A percentile compares a stretch with the other conserved stretches of the same genome.
Evolutionary conservation across 2,888 invertebrate species (phyloP).

Genomic region (Gryllus longicercus): DNA sequence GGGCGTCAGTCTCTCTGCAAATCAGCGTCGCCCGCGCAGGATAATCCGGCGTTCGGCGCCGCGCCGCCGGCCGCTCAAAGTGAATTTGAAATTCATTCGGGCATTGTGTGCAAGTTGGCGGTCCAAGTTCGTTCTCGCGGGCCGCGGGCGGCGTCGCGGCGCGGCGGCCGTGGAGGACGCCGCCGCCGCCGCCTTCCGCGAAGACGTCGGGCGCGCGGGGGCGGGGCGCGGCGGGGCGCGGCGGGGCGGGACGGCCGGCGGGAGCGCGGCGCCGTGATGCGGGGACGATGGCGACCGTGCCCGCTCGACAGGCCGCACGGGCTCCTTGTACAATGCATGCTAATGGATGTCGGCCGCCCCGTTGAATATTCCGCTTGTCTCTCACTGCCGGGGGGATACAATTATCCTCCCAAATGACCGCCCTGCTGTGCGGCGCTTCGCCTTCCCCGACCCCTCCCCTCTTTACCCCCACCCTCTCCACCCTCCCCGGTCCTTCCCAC

Average conservation of each 20-base stretch:
- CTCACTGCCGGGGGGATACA: background rate
- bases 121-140: background rate
- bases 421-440: background rate
- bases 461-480: background rate
- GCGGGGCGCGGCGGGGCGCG: too few relatives aligned
- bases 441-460: background rate
- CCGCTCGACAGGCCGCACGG: background rate
- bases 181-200: too few relatives aligned
- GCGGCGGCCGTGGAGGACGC: too few relatives aligned
- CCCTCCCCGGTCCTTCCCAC: background rate
- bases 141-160: too few relatives aligned
- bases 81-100: constrained; percentile 6
- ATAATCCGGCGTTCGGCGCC: background rate
- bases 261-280: too few relatives aligned
- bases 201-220: too few relatives aligned
- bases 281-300: too few relatives aligned
- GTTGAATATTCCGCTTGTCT: constrained; percentile 19
- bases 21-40: background rate
- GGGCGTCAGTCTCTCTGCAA: background rate
- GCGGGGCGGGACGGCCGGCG: too few relatives aligned
- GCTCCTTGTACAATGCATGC: constrained; percentile 17
- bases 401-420: background rate
- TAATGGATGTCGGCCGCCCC: constrained; percentile 10
- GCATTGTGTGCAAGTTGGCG: constrained; percentile 1
- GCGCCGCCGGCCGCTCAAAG: background rate